phyloP scores from a whole-genome alignment of 2,888 invertebrate genomes.

The Hetaerina titia region DNA sequence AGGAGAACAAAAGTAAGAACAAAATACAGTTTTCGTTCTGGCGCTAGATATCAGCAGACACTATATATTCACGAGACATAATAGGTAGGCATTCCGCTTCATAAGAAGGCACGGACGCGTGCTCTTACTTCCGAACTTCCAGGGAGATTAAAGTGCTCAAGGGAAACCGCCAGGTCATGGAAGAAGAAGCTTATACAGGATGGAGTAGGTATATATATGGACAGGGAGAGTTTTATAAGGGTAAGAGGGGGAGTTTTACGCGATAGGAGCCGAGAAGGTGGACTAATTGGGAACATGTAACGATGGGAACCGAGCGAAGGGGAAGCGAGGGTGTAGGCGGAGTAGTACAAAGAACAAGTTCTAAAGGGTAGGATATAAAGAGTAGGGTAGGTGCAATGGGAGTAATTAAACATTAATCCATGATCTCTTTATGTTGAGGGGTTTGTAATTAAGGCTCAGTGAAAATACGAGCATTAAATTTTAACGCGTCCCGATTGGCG shows the following conservation, averaged over 20 bases:
- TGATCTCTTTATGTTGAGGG: neutral
- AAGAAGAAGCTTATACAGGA: neutral
- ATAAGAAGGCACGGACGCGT: too few relatives aligned
- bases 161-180: neutral
- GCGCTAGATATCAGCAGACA: too few relatives aligned
- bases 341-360: neutral
- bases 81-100: too few relatives aligned
- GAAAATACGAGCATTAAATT: neutral
- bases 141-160: too few relatives aligned
- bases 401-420: neutral
- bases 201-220: neutral
- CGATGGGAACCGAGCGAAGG: neutral
- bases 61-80: too few relatives aligned
- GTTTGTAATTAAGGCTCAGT: neutral
- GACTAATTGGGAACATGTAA: neutral
- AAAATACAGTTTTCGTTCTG: too few relatives aligned
- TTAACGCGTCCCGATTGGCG: neutral
- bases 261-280: neutral
- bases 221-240: too few relatives aligned
- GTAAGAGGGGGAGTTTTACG: neutral
- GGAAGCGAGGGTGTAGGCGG: neutral
- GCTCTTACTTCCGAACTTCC: too few relatives aligned
- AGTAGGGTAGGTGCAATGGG: neutral
- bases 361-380: neutral
- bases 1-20: too few relatives aligned